Evolutionary conservation across 2,888 invertebrate species (phyloP), one percentile per base, ranked within the genome.

Genomic region (Habroteleia sp.): DNA sequence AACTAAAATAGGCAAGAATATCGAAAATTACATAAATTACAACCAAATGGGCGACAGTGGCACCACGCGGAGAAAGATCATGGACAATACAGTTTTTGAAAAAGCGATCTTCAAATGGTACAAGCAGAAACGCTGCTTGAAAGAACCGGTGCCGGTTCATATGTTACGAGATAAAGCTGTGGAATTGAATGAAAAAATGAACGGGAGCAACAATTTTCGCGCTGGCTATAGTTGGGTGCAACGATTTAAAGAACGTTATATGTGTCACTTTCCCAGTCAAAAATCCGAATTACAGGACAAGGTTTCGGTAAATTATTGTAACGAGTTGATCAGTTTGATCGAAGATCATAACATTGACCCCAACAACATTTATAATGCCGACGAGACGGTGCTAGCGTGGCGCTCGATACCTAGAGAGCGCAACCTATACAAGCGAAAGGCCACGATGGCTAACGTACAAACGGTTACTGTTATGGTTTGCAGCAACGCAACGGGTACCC

Each of bases 401-500:
- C 27, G 29, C 7, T 73, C 69, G 3, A 73, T 69, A 2, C 69
- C 76, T 2, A 60, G 20, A 16, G 73, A 69, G 41, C 50, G 58
- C 6, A 16, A 14, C 0, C 4, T 35, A 3, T 63, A 68, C 25
- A 68, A 73, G 35, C 13, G 54, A 41, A 63, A 62, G 39, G 8
- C 25, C n/a, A n/a, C n/a, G n/a, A n/a, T n/a, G n/a, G n/a, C n/a
- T n/a, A n/a, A n/a, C n/a, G n/a, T n/a, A n/a, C n/a, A n/a, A n/a
- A n/a, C n/a, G n/a, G n/a, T n/a, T n/a, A n/a, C n/a, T n/a, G n/a
- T n/a, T n/a, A 48, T 86, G 56, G 66, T 83, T 7, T 81, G 82
- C 8, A 80, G 81, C 54, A 85, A 85, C 46, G 80, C 83, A 0
- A 77, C 84, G 1, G 85, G 84, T 1, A 80, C 80, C 1, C 81